Base-by-base conservation (phyloP, 2,888 invertebrate genomes). In the Tenodera sinensis region DNA sequence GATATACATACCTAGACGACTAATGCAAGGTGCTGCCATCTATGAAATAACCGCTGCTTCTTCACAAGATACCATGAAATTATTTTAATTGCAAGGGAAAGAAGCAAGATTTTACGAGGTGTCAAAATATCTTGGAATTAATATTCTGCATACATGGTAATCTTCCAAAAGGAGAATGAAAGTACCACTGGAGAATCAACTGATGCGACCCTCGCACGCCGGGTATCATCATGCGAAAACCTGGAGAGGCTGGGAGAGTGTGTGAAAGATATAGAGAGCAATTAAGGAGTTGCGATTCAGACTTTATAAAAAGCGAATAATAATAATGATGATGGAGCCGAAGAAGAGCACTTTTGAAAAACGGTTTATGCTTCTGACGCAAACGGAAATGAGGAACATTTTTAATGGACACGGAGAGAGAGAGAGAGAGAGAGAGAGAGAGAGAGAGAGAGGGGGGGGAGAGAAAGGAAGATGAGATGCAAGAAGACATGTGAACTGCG, bases 351-450 rank as follows among this genome's bases (percentile, higher is more conserved):
- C 54, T 71, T 71, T 71, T 71, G 54, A 71, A 71, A 71, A 71
- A 71, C 54, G 54, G 54, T 71, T 71, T 71, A 71, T 71, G 54
- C 86, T 86, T 30, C 54, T 86, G 86, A 86, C 86, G 86, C 86
- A 86, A 87, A 88, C 89, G 83, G 89, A 89, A 89, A 87, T 81
- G 87, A 84, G 87, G 87, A 89, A 89, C 84, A 87, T 87, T 87
- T 89, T 86, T 86, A 71, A 83, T 47, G 89, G 83, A 47, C 30
- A 71, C 54, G 71, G 9, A 81, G 89, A 83, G 83, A 84, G 87
- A 83, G 30, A 42, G 71, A n/a, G 82, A 54, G 87, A 82, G 84
- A 88, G 83, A 7, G 30, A 30, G 84, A 30, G 27, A n/a, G 86
- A 28, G 54, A 28, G 87, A 81, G 87, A 87, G 87, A 20, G 34